Evolutionary conservation across 2,113 vertebrate species (phyloP), one percentile per base, ranked within the genome.

Genomic region (Arizona elegans): DNA sequence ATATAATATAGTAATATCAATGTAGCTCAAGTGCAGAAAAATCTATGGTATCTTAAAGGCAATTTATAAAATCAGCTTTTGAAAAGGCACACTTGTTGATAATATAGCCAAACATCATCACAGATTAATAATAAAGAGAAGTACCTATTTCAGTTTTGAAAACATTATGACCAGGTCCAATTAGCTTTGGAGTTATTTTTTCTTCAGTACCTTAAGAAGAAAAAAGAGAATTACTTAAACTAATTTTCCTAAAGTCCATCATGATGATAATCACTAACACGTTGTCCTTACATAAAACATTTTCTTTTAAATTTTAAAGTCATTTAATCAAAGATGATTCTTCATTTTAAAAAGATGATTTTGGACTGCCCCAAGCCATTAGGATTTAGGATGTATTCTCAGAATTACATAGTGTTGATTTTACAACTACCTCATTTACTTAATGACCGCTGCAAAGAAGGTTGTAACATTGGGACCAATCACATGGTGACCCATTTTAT

Each of bases 61-160:
- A 70, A 5, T 54, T 29, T 21, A 92, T 23, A 21, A 12, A 47
- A 26, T n/a, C 75, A 81, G 33, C 75, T 81, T n/a, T 24, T 86
- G 55, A 89, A 70, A 24, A 24, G 17, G 21, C 50, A 55, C 52
- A 43, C 33, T 43, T 43, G 33, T 15, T 54, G 7, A 24, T 10
- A 38, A 50, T 11, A 13, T 55, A 23, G 12, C 15, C 70, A 88
- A 75, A 55, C 1, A 1, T 81, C 38, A 23, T 52, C 17, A 56
- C n/a, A 86, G 23, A 15, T 81, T 81, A 54, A 53, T 62, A 62
- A 93, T 58, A 10, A 33, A 2, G 75, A 94, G 88, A 95, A 53
- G 86, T 98, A 98, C 98, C 98, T 95, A 97, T 95, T 96, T 97
- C 96, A 86, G 97, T 97, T 96, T 96, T 94, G 91, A 97, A 92